Conservation (phyloP, 2,113 vertebrate species). For the Numenius arquata region DNA sequence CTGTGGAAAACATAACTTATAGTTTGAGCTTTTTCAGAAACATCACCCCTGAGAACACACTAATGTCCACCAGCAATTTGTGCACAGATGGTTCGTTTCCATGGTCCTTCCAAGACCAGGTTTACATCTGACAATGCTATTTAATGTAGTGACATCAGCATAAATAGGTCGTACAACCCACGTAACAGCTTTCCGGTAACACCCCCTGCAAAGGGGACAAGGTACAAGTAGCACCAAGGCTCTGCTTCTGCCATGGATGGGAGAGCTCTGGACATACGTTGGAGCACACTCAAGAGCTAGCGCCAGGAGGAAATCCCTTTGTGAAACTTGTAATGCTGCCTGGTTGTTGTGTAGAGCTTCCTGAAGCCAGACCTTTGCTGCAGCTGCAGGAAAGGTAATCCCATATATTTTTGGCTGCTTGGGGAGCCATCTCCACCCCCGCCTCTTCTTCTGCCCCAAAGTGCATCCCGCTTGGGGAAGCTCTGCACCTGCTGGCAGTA, state of each 20-base stretch:
- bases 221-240: background rate
- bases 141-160: background rate
- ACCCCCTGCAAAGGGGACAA: background rate
- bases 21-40: background rate
- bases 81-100: background rate
- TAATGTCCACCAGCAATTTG: background rate
- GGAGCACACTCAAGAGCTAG: background rate
- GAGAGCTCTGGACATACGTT: fast-evolving
- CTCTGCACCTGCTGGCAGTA: background rate
- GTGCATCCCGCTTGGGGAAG: background rate
- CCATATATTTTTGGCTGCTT: background rate
- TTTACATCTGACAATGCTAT: background rate
- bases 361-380: background rate
- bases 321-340: background rate
- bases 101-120: background rate
- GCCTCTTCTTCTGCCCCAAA: background rate
- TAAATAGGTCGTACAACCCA: background rate
- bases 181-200: background rate
- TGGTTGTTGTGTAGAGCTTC: background rate
- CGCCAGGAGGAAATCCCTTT: background rate
- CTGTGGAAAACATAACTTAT: background rate
- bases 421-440: background rate
- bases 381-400: background rate
- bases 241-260: background rate
- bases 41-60: background rate